These are phyloP conservation scores for Neelides folsomi DNA, from an alignment of 2,888 invertebrate genomes.

Conservation along the genomic window DNA sequence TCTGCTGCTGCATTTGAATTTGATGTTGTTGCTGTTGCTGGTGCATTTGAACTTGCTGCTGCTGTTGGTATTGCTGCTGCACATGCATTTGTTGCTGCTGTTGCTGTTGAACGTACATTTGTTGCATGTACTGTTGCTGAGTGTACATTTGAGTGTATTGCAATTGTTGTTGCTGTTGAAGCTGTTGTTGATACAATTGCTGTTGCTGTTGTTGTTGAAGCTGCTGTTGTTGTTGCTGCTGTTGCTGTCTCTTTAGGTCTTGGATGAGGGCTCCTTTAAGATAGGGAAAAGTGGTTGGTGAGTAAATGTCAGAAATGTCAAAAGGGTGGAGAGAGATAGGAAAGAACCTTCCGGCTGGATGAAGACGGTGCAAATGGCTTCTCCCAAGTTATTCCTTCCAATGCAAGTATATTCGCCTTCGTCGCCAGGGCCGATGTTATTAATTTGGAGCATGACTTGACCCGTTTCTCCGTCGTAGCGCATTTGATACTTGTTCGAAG, in stretches of 20 bases:
- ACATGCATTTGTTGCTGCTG: constrained; percentile 7
- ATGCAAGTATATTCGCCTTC: constrained; percentile 94
- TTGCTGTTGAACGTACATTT: constrained; percentile 10
- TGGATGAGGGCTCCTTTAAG: constrained; percentile 41
- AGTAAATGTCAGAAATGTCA: background rate
- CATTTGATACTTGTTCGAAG: constrained; percentile 77
- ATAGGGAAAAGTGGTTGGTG: constrained; percentile 35
- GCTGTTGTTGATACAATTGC: constrained; percentile 11
- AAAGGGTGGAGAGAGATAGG: constrained; percentile 2
- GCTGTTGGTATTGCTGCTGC: constrained; percentile 7
- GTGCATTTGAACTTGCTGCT: background rate
- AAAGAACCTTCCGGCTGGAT: constrained; percentile 62
- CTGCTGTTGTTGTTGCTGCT: constrained; percentile 34
- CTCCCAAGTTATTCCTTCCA: constrained; percentile 87
- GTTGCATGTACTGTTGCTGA: constrained; percentile 2
- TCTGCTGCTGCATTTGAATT: constrained; percentile 3
- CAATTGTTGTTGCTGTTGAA: constrained; percentile 5
- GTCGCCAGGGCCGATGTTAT: constrained; percentile 86
- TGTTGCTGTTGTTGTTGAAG: constrained; percentile 3
- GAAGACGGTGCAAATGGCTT: constrained; percentile 88
- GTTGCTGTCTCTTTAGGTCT: constrained; percentile 34
- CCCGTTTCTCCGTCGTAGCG: constrained; percentile 83
- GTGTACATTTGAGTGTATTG: background rate
- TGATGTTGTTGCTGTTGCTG: constrained; percentile 10
- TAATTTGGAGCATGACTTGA: constrained; percentile 77